Evolutionary conservation across 2,888 invertebrate species (phyloP).

Genomic region (Noctua fimbriata): DNA sequence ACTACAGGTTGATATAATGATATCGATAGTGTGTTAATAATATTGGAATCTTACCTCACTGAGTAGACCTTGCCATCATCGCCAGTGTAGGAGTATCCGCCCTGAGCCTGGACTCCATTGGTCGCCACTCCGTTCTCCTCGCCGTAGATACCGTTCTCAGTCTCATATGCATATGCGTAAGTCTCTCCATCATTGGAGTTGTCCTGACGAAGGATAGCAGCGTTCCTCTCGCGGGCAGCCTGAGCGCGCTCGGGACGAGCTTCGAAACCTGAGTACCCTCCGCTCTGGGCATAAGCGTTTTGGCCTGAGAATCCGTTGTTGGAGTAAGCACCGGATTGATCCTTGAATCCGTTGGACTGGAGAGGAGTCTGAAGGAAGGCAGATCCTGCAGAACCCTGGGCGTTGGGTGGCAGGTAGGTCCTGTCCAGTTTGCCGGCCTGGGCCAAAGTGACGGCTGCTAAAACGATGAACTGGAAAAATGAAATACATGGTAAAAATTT

Average conservation of each 20-base stretch:
- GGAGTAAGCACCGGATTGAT: slow-evolving; percentile 56
- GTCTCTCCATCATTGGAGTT: slow-evolving; percentile 83
- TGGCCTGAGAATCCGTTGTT: slow-evolving; percentile 37
- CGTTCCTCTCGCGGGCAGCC: slow-evolving; percentile 82
- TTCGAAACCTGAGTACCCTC: slow-evolving; percentile 59
- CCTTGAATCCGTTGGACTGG: slow-evolving; percentile 49
- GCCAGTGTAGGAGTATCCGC: slow-evolving; percentile 85
- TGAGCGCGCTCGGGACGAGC: slow-evolving; percentile 80
- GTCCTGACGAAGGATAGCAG: slow-evolving; percentile 83
- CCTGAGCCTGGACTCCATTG: slow-evolving; percentile 85
- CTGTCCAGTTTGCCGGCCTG: slow-evolving; percentile 82
- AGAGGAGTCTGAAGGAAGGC: slow-evolving; percentile 61
- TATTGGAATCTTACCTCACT: slow-evolving; percentile 75
- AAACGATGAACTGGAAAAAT: slow-evolving; percentile 65
- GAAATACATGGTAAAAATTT: background rate
- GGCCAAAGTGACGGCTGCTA: slow-evolving; percentile 77
- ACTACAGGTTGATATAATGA: background rate
- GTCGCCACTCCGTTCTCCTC: slow-evolving; percentile 85
- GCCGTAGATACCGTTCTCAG: slow-evolving; percentile 85
- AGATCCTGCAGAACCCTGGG: slow-evolving; percentile 65
- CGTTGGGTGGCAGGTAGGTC: slow-evolving; percentile 82
- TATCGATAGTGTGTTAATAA: background rate
- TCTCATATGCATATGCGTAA: slow-evolving; percentile 84
- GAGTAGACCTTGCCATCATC: slow-evolving; percentile 86
- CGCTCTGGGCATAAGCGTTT: slow-evolving; percentile 36